Evolutionary conservation across 1,140 invertebrate genomes (phyloP).

Genomic region (Pogonognathellus flavescens): DNA sequence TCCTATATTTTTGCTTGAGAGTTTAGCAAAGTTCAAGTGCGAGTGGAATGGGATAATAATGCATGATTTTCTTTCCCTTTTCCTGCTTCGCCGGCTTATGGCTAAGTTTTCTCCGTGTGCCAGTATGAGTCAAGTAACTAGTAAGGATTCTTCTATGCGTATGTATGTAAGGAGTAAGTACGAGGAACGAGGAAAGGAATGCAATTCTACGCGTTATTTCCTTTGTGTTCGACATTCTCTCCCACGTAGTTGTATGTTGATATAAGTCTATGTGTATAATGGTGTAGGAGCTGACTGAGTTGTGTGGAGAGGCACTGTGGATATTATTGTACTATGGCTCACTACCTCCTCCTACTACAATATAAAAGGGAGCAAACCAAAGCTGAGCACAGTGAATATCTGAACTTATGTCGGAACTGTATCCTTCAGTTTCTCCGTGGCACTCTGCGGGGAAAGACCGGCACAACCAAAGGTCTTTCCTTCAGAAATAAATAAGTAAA

Average conservation of each 20-base stretch:
- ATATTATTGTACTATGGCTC: no score
- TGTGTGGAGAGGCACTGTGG: no score
- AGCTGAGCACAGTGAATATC: neutral
- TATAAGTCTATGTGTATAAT: neutral
- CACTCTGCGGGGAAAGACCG: slow-evolving; percentile 39
- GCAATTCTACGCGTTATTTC: slow-evolving; percentile 9
- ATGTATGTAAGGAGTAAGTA: neutral
- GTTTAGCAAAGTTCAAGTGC: slow-evolving; percentile 31
- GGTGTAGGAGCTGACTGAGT: neutral
- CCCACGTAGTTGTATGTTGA: neutral
- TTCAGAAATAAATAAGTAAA: neutral
- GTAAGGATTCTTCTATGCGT: neutral
- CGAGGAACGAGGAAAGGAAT: neutral
- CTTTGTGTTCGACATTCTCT: slow-evolving; percentile 1
- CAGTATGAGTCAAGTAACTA: neutral
- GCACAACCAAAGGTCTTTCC: slow-evolving; percentile 21
- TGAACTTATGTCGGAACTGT: slow-evolving; percentile 3
- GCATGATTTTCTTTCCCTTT: neutral
- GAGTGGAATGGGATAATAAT: slow-evolving; percentile 21
- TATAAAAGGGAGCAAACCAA: neutral
- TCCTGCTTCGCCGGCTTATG: neutral
- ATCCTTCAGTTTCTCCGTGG: slow-evolving; percentile 29
- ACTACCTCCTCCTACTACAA: neutral
- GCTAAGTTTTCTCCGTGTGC: neutral
- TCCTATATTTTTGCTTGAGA: neutral